These are phyloP conservation scores for Lordiphosa collinella DNA, from an alignment of 1,140 invertebrate species.

Conservation along the genomic window DNA sequence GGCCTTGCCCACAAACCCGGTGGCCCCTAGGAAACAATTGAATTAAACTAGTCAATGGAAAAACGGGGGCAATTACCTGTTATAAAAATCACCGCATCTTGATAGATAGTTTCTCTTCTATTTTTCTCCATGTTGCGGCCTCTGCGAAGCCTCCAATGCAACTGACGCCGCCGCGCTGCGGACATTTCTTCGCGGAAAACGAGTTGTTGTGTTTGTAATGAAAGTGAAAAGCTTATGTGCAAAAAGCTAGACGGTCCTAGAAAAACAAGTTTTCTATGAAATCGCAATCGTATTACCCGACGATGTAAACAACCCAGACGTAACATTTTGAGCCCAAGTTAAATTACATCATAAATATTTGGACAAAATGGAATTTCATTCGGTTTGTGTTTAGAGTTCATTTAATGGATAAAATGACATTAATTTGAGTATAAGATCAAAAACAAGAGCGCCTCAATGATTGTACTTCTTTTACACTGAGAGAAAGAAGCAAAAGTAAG, in stretches of 20 bases:
- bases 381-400: conserved; percentile 1
- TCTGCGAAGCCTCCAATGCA: conserved; percentile 35
- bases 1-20: conserved; percentile 84
- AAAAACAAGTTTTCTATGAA: conserved; percentile 64
- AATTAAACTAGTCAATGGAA: not conserved
- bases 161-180: conserved; percentile 31
- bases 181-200: conserved; percentile 25
- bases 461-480: no score
- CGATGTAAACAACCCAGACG: conserved; percentile 33
- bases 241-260: conserved; percentile 33
- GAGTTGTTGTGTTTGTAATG: conserved; percentile 32
- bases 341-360: conserved; percentile 16
- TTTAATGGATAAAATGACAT: no score
- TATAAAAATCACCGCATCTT: conserved; percentile 69
- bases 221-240: conserved; percentile 38
- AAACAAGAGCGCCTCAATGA: no score
- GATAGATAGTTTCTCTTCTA: conserved; percentile 47
- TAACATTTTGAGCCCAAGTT: conserved; percentile 27
- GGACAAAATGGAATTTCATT: not conserved
- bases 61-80: conserved; percentile 41
- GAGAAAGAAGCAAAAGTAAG: no score
- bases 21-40: conserved; percentile 41
- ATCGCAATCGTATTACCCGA: conserved; percentile 24
- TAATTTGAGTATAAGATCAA: no score
- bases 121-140: conserved; percentile 34